These are phyloP conservation scores for Chiloscyllium punctatum DNA, from an alignment of 2,797 vertebrate species.

Conservation along the genomic window DNA sequence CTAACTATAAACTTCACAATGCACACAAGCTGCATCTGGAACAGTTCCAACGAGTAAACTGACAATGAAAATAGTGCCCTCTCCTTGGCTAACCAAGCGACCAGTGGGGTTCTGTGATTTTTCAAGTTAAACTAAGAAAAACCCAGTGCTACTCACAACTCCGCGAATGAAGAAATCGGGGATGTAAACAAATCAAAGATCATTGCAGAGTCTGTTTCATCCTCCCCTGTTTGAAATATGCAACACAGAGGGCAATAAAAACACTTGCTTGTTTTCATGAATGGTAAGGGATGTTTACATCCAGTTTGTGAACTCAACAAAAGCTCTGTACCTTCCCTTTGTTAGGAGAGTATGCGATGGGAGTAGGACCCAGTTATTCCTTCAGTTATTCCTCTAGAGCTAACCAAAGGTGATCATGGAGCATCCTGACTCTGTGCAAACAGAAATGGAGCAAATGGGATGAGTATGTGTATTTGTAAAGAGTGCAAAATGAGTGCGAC, in stretches of 20 bases:
- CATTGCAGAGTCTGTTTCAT: neutral
- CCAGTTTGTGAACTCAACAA: neutral
- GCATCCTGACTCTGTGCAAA: neutral
- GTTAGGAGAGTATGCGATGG: too few species aligned
- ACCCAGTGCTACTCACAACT: neutral
- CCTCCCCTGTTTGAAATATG: neutral
- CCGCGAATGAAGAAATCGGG: neutral
- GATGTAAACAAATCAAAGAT: neutral
- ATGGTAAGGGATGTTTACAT: neutral
- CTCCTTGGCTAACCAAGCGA: neutral
- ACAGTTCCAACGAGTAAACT: neutral
- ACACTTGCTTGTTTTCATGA: neutral
- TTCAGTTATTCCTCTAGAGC: neutral
- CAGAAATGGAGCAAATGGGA: neutral
- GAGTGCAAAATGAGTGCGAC: neutral
- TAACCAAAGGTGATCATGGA: neutral
- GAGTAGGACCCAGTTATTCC: neutral
- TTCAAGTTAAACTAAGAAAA: neutral
- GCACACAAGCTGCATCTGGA: neutral
- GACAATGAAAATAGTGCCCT: neutral
- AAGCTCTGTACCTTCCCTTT: neutral
- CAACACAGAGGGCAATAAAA: neutral
- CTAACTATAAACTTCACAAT: conserved; percentile 3
- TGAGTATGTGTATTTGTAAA: neutral
- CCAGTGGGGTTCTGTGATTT: neutral